Conservation (phyloP, 2,888 invertebrate species). For the Orthosia incerta region DNA sequence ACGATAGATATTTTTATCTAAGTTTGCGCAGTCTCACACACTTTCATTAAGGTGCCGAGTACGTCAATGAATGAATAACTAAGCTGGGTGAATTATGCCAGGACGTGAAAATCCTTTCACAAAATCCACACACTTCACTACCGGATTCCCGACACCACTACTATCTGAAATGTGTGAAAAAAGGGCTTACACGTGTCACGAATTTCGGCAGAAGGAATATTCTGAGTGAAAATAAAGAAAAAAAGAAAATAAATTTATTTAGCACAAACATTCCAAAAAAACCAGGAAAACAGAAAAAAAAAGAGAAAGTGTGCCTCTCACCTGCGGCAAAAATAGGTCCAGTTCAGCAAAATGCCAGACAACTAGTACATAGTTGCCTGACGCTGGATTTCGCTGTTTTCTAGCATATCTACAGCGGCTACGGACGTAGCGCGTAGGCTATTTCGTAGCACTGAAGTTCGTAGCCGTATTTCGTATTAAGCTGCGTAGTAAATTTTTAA, state of each 20-base stretch:
- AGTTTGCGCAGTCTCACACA: neutral
- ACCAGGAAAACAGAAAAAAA: too few species aligned
- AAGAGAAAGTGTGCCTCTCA: too few species aligned
- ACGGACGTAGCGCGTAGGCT: conserved; percentile 31
- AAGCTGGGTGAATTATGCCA: neutral
- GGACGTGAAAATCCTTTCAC: neutral
- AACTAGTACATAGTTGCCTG: too few species aligned
- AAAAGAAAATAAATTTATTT: too few species aligned
- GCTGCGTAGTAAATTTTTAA: too few species aligned
- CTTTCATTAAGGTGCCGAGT: neutral
- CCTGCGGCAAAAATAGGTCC: too few species aligned
- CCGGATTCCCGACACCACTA: conserved; percentile 2
- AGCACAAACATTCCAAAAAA: too few species aligned
- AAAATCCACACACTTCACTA: neutral
- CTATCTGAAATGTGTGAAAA: neutral
- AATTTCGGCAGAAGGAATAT: neutral
- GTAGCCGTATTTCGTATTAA: neutral
- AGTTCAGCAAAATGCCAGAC: too few species aligned
- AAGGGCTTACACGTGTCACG: conserved; percentile 34
- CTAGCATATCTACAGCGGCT: neutral
- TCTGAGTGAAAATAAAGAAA: too few species aligned
- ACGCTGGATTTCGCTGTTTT: too few species aligned
- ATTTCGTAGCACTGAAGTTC: conserved; percentile 10
- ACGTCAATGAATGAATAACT: neutral
- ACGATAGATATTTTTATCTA: neutral